Conservation (phyloP, 2,888 invertebrate genomes). For the Peribatodes rhomboidaria region DNA sequence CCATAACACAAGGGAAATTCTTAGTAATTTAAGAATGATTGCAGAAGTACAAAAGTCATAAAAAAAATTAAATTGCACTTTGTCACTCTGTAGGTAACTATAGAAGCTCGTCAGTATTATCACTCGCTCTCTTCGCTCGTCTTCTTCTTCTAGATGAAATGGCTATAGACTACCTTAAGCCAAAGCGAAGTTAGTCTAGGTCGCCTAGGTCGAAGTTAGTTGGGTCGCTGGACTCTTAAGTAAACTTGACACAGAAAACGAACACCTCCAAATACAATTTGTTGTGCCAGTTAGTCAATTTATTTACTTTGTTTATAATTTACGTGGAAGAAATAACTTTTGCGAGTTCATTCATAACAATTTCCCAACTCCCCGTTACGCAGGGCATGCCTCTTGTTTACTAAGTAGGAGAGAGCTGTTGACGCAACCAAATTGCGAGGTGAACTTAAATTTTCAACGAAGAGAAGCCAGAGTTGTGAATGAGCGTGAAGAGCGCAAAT, state of each 20-base stretch:
- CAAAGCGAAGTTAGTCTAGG: no score
- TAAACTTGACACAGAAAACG: neutral
- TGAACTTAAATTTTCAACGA: constrained; percentile 33
- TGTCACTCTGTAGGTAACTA: no score
- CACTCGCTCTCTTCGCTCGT: no score
- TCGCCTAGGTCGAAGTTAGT: no score
- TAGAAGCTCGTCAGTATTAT: no score
- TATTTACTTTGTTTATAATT: constrained; percentile 18
- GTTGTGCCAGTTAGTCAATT: neutral
- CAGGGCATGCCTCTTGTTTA: constrained; percentile 65
- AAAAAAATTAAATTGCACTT: no score
- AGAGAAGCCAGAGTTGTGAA: constrained; percentile 13
- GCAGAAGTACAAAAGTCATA: no score
- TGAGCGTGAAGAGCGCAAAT: constrained; percentile 6
- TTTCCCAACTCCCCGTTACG: constrained; percentile 39
- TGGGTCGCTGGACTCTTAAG: no score
- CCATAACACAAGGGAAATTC: no score
- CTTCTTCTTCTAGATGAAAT: no score
- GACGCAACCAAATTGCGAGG: constrained; percentile 48
- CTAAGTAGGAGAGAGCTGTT: constrained; percentile 75
- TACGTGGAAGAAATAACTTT: constrained; percentile 16
- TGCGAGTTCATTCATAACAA: constrained; percentile 31
- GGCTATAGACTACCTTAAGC: no score
- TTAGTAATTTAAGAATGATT: no score
- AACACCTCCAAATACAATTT: constrained; percentile 1